Evolutionary conservation across 1,140 invertebrate genomes (phyloP).

Genomic region (Argopecten irradians): DNA sequence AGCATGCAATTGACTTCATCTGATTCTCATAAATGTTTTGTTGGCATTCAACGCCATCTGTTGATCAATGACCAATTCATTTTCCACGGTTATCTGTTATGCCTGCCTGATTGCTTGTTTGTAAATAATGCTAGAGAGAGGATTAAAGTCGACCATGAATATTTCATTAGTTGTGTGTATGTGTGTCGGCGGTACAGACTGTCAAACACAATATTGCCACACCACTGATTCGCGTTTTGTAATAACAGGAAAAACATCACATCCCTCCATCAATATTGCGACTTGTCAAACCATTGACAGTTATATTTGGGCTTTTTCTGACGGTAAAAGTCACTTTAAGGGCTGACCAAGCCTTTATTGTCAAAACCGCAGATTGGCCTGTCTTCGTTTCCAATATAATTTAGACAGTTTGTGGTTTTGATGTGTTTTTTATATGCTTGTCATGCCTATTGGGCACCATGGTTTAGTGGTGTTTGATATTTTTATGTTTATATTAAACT

Average conservation of each 20-base stretch:
- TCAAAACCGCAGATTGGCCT: neutral
- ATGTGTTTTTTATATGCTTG: neutral
- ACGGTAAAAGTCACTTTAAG: neutral
- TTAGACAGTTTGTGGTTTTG: neutral
- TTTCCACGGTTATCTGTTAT: neutral
- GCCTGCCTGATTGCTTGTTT: neutral
- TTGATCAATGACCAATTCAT: neutral
- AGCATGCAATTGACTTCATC: conserved; percentile 1
- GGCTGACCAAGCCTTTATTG: neutral
- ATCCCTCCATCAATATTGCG: neutral
- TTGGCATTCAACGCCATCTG: neutral
- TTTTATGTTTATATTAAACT: neutral
- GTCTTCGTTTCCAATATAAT: neutral
- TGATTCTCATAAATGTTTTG: neutral
- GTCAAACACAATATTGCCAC: neutral
- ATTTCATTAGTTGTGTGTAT: neutral
- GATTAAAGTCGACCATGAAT: neutral
- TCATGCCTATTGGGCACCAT: neutral
- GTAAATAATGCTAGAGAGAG: neutral
- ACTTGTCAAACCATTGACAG: neutral
- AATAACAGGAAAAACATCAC: neutral
- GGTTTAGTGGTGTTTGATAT: neutral
- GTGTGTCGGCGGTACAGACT: neutral
- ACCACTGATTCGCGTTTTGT: neutral
- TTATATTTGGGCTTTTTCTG: neutral